Evolutionary conservation across 1,140 invertebrate species (phyloP).

Genomic region (Drosophila pallidifrons): DNA sequence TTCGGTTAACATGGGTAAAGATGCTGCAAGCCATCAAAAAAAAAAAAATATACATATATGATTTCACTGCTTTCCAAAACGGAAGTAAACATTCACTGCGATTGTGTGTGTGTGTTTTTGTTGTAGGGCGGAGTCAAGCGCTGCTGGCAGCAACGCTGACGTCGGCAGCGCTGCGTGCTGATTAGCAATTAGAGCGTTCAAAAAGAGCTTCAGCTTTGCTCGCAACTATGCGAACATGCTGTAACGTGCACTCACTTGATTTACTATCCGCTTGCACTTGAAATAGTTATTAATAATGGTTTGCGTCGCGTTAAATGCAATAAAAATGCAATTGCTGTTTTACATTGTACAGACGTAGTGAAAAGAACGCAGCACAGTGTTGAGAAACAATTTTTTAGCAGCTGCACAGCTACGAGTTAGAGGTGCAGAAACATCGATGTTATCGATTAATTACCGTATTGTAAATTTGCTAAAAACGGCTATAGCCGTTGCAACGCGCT

Average conservation of each 20-base stretch:
- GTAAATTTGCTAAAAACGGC: too few relatives aligned
- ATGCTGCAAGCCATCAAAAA: constrained; percentile 39
- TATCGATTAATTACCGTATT: too few relatives aligned
- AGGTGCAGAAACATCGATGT: too few relatives aligned
- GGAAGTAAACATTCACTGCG: constrained; percentile 61
- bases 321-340: constrained; percentile 66
- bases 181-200: constrained; percentile 33
- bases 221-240: neutral
- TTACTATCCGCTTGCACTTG: constrained; percentile 65
- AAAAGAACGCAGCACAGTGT: constrained; percentile 58
- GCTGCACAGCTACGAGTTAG: too few relatives aligned
- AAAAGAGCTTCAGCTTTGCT: neutral
- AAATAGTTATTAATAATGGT: constrained; percentile 46
- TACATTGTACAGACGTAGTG: constrained; percentile 64
- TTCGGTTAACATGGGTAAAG: constrained; percentile 78
- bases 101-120: too few relatives aligned
- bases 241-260: constrained; percentile 62
- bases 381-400: constrained; percentile 17
- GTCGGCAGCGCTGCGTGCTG: constrained; percentile 35
- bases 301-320: constrained; percentile 62
- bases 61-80: constrained; percentile 35
- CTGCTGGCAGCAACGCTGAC: constrained; percentile 50
- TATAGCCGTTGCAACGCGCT: too few relatives aligned
- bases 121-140: constrained; percentile 65
- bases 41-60: neutral